A percentile compares a stretch with the other conserved stretches of the same genome.
These are phyloP conservation scores for Sebastes minor DNA, from an alignment of 2,797 vertebrate genomes.

Conservation along the genomic window DNA sequence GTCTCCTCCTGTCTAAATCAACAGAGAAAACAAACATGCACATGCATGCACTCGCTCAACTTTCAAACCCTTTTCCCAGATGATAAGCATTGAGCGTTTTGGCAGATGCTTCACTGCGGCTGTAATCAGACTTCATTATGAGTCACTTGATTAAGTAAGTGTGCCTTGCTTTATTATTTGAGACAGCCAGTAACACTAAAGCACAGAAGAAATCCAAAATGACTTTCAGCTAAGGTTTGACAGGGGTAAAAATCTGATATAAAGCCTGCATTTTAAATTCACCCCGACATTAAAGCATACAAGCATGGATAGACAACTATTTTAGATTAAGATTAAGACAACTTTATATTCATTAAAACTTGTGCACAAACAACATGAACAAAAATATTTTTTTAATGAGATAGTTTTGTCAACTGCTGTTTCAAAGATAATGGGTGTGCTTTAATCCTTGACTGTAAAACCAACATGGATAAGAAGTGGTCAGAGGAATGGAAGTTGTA, in stretches of 20 bases:
- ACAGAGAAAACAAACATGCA: constrained; percentile 34
- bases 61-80: constrained; percentile 29
- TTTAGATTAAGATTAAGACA: neutral
- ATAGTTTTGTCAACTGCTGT: neutral
- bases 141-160: constrained; percentile 46
- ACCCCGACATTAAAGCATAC: neutral
- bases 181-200: constrained; percentile 25
- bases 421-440: neutral
- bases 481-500: neutral
- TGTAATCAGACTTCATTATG: constrained; percentile 57
- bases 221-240: constrained; percentile 5
- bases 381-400: neutral
- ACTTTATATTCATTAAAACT: neutral
- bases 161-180: constrained; percentile 28
- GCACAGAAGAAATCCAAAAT: constrained; percentile 14
- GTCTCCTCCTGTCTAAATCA: constrained; percentile 58
- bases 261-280: constrained; percentile 2
- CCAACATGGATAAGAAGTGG: neutral
- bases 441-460: neutral
- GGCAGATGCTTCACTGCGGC: constrained; percentile 54
- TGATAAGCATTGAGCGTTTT: constrained; percentile 53
- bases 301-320: neutral
- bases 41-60: neutral
- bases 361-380: neutral
- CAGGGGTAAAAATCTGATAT: neutral